These are phyloP conservation scores for Psittacus erithacus DNA, from an alignment of 2,113 vertebrate species.

Conservation along the genomic window DNA sequence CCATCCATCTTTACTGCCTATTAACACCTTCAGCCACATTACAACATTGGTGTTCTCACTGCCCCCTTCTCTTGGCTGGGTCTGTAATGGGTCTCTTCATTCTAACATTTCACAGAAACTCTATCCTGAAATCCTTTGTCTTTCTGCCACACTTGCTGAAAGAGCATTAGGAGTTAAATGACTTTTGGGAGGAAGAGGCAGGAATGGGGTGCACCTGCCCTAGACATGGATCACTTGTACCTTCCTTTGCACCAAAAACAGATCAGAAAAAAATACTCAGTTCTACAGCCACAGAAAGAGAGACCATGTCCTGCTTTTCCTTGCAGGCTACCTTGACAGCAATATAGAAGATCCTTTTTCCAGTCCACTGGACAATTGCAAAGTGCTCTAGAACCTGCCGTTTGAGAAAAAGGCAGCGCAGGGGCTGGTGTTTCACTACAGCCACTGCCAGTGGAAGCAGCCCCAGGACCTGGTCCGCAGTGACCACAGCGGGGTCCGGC, in stretches of 20 bases:
- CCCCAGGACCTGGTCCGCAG: background rate
- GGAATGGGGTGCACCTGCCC: background rate
- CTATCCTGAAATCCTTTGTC: background rate
- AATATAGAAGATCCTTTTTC: background rate
- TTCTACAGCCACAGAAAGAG: background rate
- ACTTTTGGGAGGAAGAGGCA: background rate
- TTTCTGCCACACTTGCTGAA: background rate
- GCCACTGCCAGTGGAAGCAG: background rate
- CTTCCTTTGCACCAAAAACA: background rate
- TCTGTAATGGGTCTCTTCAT: background rate
- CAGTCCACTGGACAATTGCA: background rate
- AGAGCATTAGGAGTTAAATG: background rate
- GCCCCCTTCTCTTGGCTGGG: background rate
- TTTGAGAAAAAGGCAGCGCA: too few relatives aligned
- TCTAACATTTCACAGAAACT: background rate
- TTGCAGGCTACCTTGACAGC: background rate
- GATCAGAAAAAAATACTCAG: background rate
- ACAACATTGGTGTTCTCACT: background rate
- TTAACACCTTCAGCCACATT: background rate
- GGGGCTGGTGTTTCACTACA: background rate
- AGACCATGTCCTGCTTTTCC: background rate
- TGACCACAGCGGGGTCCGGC: background rate
- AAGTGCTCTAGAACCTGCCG: background rate
- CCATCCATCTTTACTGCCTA: background rate
- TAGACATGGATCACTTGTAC: background rate